Percentiles rank a stretch among this genome's conserved stretches.
Conservation (phyloP, 2,888 invertebrate genomes). For the Metopia argyrocephala region DNA sequence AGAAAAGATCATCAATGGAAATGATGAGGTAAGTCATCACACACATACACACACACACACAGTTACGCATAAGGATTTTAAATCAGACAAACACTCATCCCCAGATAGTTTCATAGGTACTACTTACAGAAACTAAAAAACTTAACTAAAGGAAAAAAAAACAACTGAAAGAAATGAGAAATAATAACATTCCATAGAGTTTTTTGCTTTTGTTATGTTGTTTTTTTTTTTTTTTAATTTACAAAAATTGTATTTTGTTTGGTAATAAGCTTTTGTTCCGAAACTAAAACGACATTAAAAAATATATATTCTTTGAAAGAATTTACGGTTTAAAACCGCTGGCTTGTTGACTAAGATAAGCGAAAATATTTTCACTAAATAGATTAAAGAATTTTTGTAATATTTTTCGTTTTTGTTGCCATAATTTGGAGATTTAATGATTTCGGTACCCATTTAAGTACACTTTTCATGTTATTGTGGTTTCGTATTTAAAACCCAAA, state of each 20-base stretch:
- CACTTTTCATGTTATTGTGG: neutral
- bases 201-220: conserved; percentile 2
- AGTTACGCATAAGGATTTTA: neutral
- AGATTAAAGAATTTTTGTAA: conserved; percentile 22
- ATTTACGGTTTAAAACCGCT: conserved; percentile 6
- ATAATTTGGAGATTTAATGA: conserved; percentile 17
- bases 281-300: neutral
- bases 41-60: conserved; percentile 21
- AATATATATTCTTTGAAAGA: conserved; percentile 2
- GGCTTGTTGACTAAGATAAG: conserved; percentile 9
- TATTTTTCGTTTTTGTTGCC: conserved; percentile 9
- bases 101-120: conserved; percentile 6
- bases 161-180: neutral
- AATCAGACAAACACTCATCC: neutral
- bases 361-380: conserved; percentile 35
- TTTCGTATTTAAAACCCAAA: too few relatives aligned
- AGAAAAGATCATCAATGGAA: conserved; percentile 62
- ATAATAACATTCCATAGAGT: conserved; percentile 52
- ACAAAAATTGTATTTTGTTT: conserved; percentile 22
- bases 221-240: conserved; percentile 11
- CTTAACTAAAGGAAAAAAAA: neutral
- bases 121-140: too few relatives aligned
- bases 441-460: neutral
- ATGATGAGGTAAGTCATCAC: conserved; percentile 46
- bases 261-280: conserved; percentile 23